Base-by-base conservation (phyloP, 2,888 invertebrate species). In the Herminia tarsipennalis region DNA sequence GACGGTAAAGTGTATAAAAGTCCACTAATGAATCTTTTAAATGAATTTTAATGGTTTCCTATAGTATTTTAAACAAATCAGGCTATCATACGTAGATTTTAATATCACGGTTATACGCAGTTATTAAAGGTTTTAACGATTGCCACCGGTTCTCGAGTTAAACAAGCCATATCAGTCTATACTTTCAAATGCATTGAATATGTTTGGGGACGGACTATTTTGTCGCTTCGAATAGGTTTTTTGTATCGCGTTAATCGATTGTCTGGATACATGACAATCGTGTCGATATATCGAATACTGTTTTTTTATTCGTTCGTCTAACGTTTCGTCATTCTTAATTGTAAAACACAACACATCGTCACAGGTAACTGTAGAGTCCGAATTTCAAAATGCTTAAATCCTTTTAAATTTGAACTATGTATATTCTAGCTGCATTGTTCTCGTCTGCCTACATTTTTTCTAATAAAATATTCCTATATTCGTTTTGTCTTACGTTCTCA, bases 141-240 rank as follows among this genome's bases (percentile, higher is more conserved):
- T 17, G 5, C 32, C 10, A 16, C 36, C 38, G 8, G 36, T 29
- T 39, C 34, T 34, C 27, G 29, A 17, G 9, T 25, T 14, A 16
- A 36, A 49, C 42, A 30, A 37, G 27, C 36, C 25, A 47, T 33
- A 47, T 74, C 76, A 73, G 73, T 78, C 70, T 74, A 65, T 67
- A 44, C 51, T 54, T 68, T 67, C 65, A 76, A 79, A 80, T 78
- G 78, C 76, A 76, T 71, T 62, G 65, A 70, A 61, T 68, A 62
- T 56, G 47, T 51, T 52, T 44, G 64, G 79, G 85, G 85, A 85
- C 85, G 85, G 85, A 84, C 70, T 72, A 67, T 67, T 64, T 54
- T 50, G 56, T 54, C 39, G 49, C 35, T 65, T 49, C 47, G 32
- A 43, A 54, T 61, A 42, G 13, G 13, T 35, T 41, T 5, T 32